Percentiles rank a stretch among this genome's conserved stretches.
phyloP scores from a whole-genome alignment of 2,888 invertebrate genomes.

The Drosophila helvetica region DNA sequence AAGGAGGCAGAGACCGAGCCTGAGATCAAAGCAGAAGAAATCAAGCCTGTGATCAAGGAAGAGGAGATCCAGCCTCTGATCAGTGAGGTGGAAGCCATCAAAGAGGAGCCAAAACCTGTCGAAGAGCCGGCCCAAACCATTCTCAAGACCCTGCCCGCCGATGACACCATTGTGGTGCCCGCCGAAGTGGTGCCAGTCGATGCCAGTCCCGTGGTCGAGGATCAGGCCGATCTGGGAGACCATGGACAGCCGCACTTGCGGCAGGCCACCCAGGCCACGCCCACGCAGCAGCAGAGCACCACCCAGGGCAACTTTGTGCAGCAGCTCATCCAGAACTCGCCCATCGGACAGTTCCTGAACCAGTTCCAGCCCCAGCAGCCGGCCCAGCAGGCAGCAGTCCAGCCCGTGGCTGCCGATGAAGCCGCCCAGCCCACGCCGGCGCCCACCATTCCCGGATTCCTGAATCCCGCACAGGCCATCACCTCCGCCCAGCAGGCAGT shows the following conservation, averaged over 20 bases:
- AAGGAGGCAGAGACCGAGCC: not conserved
- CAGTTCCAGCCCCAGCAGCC: slow-evolving; percentile 66
- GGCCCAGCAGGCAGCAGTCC: slow-evolving; percentile 14
- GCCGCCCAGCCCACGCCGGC: slow-evolving; percentile 51
- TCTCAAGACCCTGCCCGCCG: slow-evolving; percentile 39
- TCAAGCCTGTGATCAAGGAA: not conserved
- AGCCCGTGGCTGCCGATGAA: slow-evolving; percentile 52
- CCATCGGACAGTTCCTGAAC: slow-evolving; percentile 79
- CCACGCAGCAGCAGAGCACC: slow-evolving; percentile 61
- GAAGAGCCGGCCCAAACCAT: slow-evolving; percentile 9
- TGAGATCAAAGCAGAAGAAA: not conserved
- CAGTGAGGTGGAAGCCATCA: not conserved
- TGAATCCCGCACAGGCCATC: slow-evolving; percentile 72
- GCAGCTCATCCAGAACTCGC: slow-evolving; percentile 80
- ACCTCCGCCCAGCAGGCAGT: slow-evolving; percentile 71
- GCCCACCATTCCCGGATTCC: slow-evolving; percentile 74
- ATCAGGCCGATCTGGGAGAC: slow-evolving; percentile 22
- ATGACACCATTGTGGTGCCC: slow-evolving; percentile 6
- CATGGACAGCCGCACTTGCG: slow-evolving; percentile 57
- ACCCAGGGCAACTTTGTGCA: slow-evolving; percentile 79
- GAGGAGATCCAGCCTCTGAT: slow-evolving; percentile 1
- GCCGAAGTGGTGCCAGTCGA: slow-evolving; percentile 5
- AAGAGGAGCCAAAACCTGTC: not conserved
- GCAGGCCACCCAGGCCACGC: slow-evolving; percentile 79
- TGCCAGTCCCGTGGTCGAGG: slow-evolving; percentile 10